Evolutionary conservation across 2,888 invertebrate species (phyloP).

Genomic region (Apodemia duryi): DNA sequence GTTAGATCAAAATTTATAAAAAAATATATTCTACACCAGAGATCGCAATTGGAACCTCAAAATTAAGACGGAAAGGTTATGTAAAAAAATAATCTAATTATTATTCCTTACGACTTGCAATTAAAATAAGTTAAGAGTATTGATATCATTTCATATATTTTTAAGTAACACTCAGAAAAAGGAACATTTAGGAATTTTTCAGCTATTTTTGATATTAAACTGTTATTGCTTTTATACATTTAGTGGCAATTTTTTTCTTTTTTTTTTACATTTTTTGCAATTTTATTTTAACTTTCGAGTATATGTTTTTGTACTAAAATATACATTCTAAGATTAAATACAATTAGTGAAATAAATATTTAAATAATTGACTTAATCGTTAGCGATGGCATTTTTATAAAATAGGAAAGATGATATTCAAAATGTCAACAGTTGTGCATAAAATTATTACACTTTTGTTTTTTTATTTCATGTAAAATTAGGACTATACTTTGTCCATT

Average conservation of each 20-base stretch:
- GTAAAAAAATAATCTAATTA: too few relatives aligned
- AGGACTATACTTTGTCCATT: too few relatives aligned
- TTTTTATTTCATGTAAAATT: not conserved
- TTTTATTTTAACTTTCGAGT: conserved; percentile 10
- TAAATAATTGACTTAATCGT: conserved; percentile 14
- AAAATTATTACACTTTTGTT: not conserved
- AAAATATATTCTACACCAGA: not conserved
- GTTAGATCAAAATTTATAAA: not conserved
- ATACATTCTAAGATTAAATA: conserved; percentile 13
- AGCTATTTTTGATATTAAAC: not conserved
- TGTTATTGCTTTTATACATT: conserved; percentile 5
- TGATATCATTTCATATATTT: not conserved
- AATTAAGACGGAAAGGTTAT: not conserved
- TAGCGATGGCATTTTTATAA: conserved; percentile 2
- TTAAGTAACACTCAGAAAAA: too few relatives aligned
- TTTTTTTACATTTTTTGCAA: conserved; percentile 24
- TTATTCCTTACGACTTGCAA: too few relatives aligned
- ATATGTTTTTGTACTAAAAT: conserved; percentile 14
- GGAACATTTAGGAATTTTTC: too few relatives aligned
- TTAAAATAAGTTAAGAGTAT: too few relatives aligned
- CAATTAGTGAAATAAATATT: conserved; percentile 11
- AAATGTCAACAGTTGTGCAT: not conserved
- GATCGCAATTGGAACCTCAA: not conserved
- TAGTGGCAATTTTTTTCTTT: conserved; percentile 15
- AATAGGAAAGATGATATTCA: not conserved